Base-by-base conservation (phyloP, 30 jellyfish, hydroid and myxozoan genomes). In the Catostylus mosaicus region DNA sequence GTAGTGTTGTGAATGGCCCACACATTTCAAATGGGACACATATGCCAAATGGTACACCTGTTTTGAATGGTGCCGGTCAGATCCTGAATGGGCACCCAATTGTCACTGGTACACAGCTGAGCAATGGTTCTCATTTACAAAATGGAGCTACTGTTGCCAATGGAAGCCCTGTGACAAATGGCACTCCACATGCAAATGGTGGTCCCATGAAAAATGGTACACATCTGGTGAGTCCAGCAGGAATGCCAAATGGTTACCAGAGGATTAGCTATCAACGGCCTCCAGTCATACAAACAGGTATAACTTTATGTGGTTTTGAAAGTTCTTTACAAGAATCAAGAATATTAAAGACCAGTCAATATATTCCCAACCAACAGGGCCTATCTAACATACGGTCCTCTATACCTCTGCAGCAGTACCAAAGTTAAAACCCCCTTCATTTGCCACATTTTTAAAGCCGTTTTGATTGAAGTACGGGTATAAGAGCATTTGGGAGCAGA, bases 181-280 rank as follows among this genome's bases (percentile, higher is more conserved):
- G 78, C 7, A 19, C 78, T 6, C 78, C 56, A 10, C 56, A 33
- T 68, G 80, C 78, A 30, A 36, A 43, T 34, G 61, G 61, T 7
- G 80, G 66, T 31, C 67, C 69, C 26, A 37, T 77, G 68, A 77
- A 61, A 38, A 77, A 24, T 57, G 78, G 78, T 20, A 69, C 88
- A 4, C 88, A 77, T 47, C n/a, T 77, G 71, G 88, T 77, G 46
- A 77, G 88, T 70, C 88, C 88, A 16, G 69, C 78, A 47, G 88
- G 88, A 27, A 77, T 77, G 52, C 68, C 88, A 23, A 74, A 32
- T 52, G 88, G 69, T 10, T 60, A n/a, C 46, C 88, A 56, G 67
- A 40, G 88, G 29, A 62, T 77, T 2, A 30, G 66, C 37, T 77
- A 56, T 59, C 68, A 36, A 35, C 22, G 88, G 59, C 88, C 64